Conservation (phyloP, 2,113 vertebrate genomes). For the Platysternon megacephalum region DNA sequence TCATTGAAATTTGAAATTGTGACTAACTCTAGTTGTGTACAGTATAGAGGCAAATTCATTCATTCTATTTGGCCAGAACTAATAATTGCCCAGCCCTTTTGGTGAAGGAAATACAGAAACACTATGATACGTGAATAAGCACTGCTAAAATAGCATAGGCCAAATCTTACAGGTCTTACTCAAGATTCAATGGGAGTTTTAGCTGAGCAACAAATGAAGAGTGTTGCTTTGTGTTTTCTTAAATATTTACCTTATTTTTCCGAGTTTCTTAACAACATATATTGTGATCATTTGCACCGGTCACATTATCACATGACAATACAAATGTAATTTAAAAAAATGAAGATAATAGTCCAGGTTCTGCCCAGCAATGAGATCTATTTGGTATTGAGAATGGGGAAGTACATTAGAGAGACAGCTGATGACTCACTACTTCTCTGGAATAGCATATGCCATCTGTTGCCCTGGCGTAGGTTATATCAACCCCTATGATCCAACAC, state of each 20-base stretch:
- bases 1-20: neutral
- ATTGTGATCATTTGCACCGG: neutral
- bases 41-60: neutral
- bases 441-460: neutral
- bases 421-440: neutral
- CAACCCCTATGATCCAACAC: neutral
- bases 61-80: neutral
- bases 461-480: neutral
- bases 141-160: accelerated
- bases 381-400: neutral
- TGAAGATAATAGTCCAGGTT: neutral
- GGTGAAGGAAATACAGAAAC: neutral
- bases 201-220: neutral
- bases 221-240: neutral
- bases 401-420: neutral
- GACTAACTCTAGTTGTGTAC: neutral
- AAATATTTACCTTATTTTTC: neutral
- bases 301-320: neutral
- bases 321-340: neutral
- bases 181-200: neutral
- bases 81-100: neutral
- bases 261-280: neutral
- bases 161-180: neutral
- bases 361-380: neutral
- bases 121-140: neutral